Evolutionary conservation across 2,888 invertebrate species (phyloP).

Genomic region (Cryptophagus acutangulus): DNA sequence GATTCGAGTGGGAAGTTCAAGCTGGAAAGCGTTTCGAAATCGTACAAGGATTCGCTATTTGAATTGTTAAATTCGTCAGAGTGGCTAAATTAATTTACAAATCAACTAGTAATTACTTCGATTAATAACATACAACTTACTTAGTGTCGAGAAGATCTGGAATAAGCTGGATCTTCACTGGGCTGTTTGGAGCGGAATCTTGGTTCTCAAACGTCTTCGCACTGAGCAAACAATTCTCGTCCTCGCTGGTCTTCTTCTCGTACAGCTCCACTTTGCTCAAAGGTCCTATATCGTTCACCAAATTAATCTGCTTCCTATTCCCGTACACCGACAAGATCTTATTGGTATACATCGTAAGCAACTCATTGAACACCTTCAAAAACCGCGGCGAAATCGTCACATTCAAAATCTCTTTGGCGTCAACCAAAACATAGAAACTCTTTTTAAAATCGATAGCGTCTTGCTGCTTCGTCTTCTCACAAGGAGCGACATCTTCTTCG

Average conservation of each 20-base stretch:
- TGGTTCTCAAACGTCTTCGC: conserved; percentile 58
- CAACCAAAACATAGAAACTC: conserved; percentile 65
- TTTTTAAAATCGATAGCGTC: conserved; percentile 33
- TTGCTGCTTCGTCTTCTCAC: conserved; percentile 21
- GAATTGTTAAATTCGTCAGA: conserved; percentile 7
- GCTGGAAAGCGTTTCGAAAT: conserved; percentile 42
- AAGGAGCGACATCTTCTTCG: conserved; percentile 32
- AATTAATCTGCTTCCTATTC: conserved; percentile 46
- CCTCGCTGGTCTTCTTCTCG: conserved; percentile 50
- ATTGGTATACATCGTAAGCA: conserved; percentile 43
- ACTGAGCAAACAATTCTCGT: conserved; percentile 47
- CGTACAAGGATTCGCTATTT: conserved; percentile 33
- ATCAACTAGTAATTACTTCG: conserved; percentile 4
- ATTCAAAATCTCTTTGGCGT: conserved; percentile 62
- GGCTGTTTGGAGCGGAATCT: conserved; percentile 60
- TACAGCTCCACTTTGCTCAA: conserved; percentile 55
- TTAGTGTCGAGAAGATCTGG: not conserved
- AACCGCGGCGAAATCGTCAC: conserved; percentile 64
- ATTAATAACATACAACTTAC: not conserved
- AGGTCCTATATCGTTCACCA: conserved; percentile 63
- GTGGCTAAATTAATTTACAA: conserved; percentile 18
- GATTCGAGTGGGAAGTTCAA: conserved; percentile 51
- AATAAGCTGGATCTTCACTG: conserved; percentile 38
- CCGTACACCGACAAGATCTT: conserved; percentile 44
- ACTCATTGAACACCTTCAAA: conserved; percentile 51